Conservation (phyloP, 2,888 invertebrate species). For the Caenorhabditis auriculariae region DNA sequence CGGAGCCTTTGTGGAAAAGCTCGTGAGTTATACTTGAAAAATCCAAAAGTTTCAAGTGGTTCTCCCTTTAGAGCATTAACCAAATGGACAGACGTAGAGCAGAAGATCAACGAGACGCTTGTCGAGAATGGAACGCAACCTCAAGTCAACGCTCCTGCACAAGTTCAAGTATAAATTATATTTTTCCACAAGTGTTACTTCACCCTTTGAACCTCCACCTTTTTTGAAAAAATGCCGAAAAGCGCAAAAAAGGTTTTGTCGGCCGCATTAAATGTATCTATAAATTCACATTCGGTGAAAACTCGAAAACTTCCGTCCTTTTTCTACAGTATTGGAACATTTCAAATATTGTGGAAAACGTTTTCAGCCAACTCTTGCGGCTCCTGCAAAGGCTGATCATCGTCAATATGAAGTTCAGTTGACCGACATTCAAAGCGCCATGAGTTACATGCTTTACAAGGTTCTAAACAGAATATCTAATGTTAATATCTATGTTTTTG, state of each 20-base stretch:
- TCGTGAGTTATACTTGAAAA: conserved; percentile 25
- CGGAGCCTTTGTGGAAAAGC: conserved; percentile 36
- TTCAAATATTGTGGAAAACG: background rate
- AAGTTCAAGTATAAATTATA: too few species aligned
- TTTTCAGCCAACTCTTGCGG: conserved; percentile 23
- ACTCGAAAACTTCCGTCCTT: background rate
- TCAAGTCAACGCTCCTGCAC: too few species aligned
- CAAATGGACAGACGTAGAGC: conserved; percentile 38
- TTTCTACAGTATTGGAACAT: background rate
- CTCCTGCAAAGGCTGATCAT: conserved; percentile 12
- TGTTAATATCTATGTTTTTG: background rate
- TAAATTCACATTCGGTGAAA: conserved; percentile 5
- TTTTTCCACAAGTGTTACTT: too few species aligned
- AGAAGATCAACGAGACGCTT: conserved; percentile 44
- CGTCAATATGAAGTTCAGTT: conserved; percentile 72
- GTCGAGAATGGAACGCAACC: too few species aligned
- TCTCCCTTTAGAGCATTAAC: conserved; percentile 30
- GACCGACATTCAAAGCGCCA: conserved; percentile 82
- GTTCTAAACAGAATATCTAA: conserved; percentile 64
- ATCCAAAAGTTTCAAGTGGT: background rate
- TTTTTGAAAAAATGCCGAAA: too few species aligned
- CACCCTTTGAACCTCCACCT: too few species aligned
- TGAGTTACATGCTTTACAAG: conserved; percentile 75
- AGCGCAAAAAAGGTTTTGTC: too few species aligned
- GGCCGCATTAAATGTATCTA: too few species aligned